Conservation (phyloP, 1,140 invertebrate species). For the Drosophila willistoni region DNA sequence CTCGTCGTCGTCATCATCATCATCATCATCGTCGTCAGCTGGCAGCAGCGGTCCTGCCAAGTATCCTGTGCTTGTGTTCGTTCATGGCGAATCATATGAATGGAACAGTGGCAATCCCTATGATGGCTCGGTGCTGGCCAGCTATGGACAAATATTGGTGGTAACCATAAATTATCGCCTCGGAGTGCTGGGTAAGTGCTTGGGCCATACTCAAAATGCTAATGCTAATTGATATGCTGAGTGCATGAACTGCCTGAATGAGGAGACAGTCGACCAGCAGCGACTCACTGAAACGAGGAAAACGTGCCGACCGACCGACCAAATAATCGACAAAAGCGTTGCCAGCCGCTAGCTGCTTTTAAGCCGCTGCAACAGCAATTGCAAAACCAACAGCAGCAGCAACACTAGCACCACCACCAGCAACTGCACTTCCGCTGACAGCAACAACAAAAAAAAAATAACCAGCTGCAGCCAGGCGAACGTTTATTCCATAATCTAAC, state of each 20-base stretch:
- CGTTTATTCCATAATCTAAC: conserved; percentile 67
- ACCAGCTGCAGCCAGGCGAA: conserved; percentile 40
- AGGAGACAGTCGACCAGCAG: background rate
- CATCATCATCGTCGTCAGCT: conserved; percentile 47
- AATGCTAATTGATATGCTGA: conserved; percentile 77
- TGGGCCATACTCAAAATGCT: conserved; percentile 52
- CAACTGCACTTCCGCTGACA: conserved; percentile 52
- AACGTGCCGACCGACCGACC: conserved; percentile 40
- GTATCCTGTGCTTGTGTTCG: conserved; percentile 96
- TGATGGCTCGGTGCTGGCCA: conserved; percentile 95
- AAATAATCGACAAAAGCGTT: conserved; percentile 20
- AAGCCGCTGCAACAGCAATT: conserved; percentile 39
- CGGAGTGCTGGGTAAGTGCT: conserved; percentile 94
- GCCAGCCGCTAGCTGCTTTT: conserved; percentile 19
- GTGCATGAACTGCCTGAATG: conserved; percentile 36
- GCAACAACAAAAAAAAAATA: conserved; percentile 18
- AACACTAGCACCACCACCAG: conserved; percentile 44
- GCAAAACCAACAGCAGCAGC: conserved; percentile 9
- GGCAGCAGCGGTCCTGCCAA: conserved; percentile 78
- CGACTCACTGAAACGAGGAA: conserved; percentile 53
- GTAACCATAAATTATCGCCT: conserved; percentile 99
- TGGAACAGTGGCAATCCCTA: conserved; percentile 98
- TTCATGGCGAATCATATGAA: conserved; percentile 98
- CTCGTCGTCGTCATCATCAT: conserved; percentile 24
- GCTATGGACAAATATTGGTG: conserved; percentile 96